Conservation (phyloP, 2,888 invertebrate genomes). For the Meliscaeva auricollis region DNA sequence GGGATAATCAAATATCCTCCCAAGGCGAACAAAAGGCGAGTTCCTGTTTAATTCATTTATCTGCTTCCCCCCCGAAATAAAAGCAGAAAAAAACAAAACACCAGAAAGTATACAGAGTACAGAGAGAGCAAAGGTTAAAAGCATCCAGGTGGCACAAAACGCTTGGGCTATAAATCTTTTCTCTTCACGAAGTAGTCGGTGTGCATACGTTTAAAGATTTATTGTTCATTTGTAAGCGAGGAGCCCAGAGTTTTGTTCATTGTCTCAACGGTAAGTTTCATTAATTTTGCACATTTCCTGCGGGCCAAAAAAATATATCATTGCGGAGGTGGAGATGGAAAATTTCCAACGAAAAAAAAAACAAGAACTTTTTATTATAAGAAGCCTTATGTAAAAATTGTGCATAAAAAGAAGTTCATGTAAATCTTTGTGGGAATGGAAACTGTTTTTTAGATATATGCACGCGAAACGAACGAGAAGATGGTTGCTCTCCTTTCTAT, state of each 20-base stretch:
- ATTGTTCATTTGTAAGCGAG: constrained; percentile 41
- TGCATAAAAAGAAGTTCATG: constrained; percentile 27
- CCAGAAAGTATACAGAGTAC: background rate
- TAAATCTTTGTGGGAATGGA: constrained; percentile 49
- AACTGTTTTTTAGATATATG: constrained; percentile 14
- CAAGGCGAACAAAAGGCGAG: constrained; percentile 26
- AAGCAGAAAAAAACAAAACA: background rate
- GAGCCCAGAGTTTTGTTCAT: constrained; percentile 43
- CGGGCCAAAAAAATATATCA: background rate
- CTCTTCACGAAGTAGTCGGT: constrained; percentile 1
- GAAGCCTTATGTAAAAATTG: constrained; percentile 3
- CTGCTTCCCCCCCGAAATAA: background rate
- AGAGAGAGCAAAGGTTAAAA: constrained; percentile 19
- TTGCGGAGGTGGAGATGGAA: constrained; percentile 11
- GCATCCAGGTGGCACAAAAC: constrained; percentile 30
- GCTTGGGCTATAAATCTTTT: constrained; percentile 45
- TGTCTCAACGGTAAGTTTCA: constrained; percentile 58
- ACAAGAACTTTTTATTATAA: background rate
- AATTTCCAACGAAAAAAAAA: constrained; percentile 5
- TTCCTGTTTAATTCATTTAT: constrained; percentile 48
- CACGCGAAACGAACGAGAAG: background rate
- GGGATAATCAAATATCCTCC: constrained; percentile 29
- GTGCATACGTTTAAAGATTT: constrained; percentile 48
- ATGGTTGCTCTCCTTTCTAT: background rate
- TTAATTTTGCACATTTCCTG: constrained; percentile 52